Evolutionary conservation across 2,113 vertebrate species (phyloP), one percentile per base, ranked within the genome.

Genomic region (Himantopus leucocephalus): DNA sequence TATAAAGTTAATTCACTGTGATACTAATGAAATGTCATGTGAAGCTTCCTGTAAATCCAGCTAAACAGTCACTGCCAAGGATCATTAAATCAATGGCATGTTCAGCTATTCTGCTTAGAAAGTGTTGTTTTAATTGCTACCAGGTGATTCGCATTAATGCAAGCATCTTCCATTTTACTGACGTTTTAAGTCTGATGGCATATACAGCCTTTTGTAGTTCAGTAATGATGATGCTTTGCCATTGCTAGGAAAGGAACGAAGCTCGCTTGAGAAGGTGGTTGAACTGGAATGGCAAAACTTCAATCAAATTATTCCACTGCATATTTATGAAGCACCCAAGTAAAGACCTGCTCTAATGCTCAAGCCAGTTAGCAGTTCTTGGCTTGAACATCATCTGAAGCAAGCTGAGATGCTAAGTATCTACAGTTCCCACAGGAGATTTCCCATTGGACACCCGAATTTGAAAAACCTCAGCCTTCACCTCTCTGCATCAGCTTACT

Each of bases 1-100:
- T 89, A 97, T 97, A 97, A 97, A 97, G 97, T 97, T 97, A 97
- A 97, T 97, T 97, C 97, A 97, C 91, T 97, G 95, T 96, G 92
- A 97, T 97, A 95, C 87, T 97, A 97, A 97, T 97, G 96, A 97
- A 97, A 97, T 95, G 96, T 97, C 96, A 97, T 95, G 95, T 88
- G 92, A 97, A 95, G 92, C 94, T 97, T 97, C 97, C 96, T 97
- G 97, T 97, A 97, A 97, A 96, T 97, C 92, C 96, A 95, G 94
- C 92, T 93, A 96, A 97, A 96, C 80, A 92, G 89, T 92, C 87
- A 95, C 94, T 97, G 96, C 97, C 95, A 96, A 96, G 87, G 94
- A 94, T 82, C 92, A 78, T 97, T 97, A 97, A 97, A 97, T 97
- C 96, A 96, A 95, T 48, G 82, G 89, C 83, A 96, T 45, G 56